These are phyloP conservation scores for Lasioglossum albipes DNA, from an alignment of 1,140 invertebrate species.

Conservation along the genomic window DNA sequence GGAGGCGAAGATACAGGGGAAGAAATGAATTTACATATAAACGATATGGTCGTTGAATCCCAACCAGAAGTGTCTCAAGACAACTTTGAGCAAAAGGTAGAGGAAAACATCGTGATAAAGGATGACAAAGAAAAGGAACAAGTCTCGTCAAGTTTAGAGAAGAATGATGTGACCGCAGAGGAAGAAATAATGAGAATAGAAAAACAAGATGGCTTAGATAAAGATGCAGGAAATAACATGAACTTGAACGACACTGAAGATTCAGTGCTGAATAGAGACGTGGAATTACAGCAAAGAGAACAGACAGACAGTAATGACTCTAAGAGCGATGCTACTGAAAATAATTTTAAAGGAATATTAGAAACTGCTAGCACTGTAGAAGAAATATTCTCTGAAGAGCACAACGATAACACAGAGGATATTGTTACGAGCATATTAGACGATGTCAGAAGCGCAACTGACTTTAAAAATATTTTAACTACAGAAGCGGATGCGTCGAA, in stretches of 20 bases:
- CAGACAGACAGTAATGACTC: conserved; percentile 22
- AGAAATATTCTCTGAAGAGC: conserved; percentile 43
- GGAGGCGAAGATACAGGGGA: conserved; percentile 8
- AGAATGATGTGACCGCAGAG: background rate
- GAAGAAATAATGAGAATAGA: background rate
- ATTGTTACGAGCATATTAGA: conserved; percentile 53
- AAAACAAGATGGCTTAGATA: background rate
- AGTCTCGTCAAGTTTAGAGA: background rate
- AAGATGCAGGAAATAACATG: background rate
- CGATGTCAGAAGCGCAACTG: conserved; percentile 38
- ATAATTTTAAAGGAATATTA: conserved; percentile 21
- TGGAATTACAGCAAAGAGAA: background rate
- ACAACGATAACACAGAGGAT: conserved; percentile 51
- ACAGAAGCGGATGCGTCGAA: conserved; percentile 36
- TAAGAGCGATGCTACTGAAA: conserved; percentile 13
- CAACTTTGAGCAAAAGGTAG: background rate
- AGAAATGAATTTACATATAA: conserved; percentile 4
- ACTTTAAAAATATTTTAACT: conserved; percentile 56
- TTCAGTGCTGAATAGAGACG: conserved; percentile 19
- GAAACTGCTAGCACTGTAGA: conserved; percentile 11
- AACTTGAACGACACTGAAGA: conserved; percentile 6
- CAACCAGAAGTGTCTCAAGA: background rate
- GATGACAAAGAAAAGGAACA: conserved; percentile 1
- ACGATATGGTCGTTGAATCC: background rate
- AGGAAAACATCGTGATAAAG: background rate